Evolutionary conservation across 2,797 vertebrate genomes (phyloP), one percentile per base, ranked within the genome.

Genomic region (Pempheris klunzingeri): DNA sequence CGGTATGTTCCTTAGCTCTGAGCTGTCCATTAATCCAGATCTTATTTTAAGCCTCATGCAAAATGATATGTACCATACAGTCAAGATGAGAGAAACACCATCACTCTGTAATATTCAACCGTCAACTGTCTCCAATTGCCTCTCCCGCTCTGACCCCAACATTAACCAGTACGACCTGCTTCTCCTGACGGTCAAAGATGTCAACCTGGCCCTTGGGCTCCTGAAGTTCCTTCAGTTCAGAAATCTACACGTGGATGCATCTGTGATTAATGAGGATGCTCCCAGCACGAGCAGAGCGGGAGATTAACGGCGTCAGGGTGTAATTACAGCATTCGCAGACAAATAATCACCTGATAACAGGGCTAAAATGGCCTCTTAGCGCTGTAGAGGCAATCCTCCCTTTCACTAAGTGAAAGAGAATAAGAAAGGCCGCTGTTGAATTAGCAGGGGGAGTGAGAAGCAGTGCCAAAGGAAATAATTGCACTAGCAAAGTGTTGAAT

Each of bases 271-370:
- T 32, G 30, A 32, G 30, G 30, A 32, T 32, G 30, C 30, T 32
- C 30, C 30, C 30, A 32, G 30, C 30, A 6, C 6, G 6, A 32
- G 30, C 30, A 32, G 30, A 32, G 30, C 14, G 34, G 54, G 36
- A 82, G 77, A 86, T 87, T 72, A 89, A 85, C 18, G 1, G 55
- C 11, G 39, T 76, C 54, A 49, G 46, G 59, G 59, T 71, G 81
- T 92, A 92, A 92, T 94, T 93, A 90, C 82, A 86, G 70, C 64
- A 73, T 82, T 83, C 69, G 85, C 81, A 77, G 74, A 86, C 86
- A 89, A 92, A 90, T 84, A 90, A 90, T 89, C 73, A 85, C 77
- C 86, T 72, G 71, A 92, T 88, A 87, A 84, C 47, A 14, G 54
- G 47, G 76, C 68, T 71, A 66, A 85, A 90, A 90, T 61, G 66